Evolutionary conservation across 1,140 invertebrate genomes (phyloP).

Genomic region (Oedothorax gibbosus): DNA sequence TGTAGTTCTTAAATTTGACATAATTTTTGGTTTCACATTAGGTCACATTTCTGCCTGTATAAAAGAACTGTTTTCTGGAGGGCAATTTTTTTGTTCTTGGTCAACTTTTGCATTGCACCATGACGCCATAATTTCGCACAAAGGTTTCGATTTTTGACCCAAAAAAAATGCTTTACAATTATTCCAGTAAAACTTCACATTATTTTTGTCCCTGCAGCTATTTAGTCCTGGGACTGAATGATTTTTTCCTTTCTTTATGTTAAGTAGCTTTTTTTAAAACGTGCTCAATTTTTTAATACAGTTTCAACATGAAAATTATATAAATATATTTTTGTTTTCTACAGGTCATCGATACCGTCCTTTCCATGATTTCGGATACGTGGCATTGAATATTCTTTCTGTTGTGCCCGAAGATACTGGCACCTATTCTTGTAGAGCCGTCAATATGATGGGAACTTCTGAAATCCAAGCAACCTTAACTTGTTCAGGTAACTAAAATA

Average conservation of each 20-base stretch:
- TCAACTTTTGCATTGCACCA: too few species aligned
- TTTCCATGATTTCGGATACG: slow-evolving; percentile 96
- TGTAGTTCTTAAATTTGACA: too few species aligned
- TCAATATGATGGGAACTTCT: slow-evolving; percentile 88
- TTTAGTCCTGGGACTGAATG: background rate
- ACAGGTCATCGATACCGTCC: slow-evolving; percentile 87
- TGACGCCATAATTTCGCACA: too few species aligned
- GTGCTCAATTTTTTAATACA: background rate
- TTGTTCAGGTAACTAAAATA: slow-evolving; percentile 73
- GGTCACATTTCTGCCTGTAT: too few species aligned
- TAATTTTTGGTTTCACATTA: too few species aligned
- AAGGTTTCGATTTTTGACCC: too few species aligned
- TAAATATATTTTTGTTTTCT: slow-evolving; percentile 7
- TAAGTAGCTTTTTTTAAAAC: background rate
- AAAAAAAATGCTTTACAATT: too few species aligned
- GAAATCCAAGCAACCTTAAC: slow-evolving; percentile 73
- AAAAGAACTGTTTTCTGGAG: too few species aligned
- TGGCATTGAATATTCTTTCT: slow-evolving; percentile 90
- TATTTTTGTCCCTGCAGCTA: background rate
- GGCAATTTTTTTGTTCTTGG: too few species aligned
- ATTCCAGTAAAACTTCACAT: background rate
- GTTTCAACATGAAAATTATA: too few species aligned
- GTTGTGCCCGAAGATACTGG: slow-evolving; percentile 93
- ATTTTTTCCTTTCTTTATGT: background rate
- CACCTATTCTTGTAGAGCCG: slow-evolving; percentile 90